phyloP scores from a whole-genome alignment of 2,888 invertebrate genomes.

The Marasmarcha lunaedactyla region DNA sequence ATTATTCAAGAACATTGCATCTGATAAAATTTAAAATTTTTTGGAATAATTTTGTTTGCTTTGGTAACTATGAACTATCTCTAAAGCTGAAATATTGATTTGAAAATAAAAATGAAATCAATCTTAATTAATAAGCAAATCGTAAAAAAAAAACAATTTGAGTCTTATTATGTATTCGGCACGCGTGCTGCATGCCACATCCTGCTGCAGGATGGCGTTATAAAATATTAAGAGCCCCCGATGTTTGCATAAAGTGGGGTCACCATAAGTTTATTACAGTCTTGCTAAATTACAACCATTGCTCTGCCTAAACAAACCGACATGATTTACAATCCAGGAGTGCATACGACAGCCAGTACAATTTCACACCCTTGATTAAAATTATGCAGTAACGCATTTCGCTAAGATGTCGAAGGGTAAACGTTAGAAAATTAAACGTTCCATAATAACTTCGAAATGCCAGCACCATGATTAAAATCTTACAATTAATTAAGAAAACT shows the following conservation, averaged over 20 bases:
- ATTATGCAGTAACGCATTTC: conserved; percentile 64
- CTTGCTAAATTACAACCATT: conserved; percentile 25
- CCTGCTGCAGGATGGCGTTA: background rate
- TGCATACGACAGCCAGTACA: conserved; percentile 68
- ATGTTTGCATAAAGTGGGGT: conserved; percentile 16
- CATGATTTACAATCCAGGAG: conserved; percentile 55
- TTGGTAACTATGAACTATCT: no score
- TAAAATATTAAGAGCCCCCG: conserved; percentile 5
- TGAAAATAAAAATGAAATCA: no score
- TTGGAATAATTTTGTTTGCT: no score
- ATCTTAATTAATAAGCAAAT: no score
- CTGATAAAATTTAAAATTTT: no score
- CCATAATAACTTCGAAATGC: conserved; percentile 63
- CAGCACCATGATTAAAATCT: conserved; percentile 63
- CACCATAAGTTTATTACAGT: conserved; percentile 27
- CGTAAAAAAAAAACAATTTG: no score
- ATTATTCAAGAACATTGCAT: background rate
- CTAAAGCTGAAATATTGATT: no score
- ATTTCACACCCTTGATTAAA: conserved; percentile 69
- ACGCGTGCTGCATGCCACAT: background rate
- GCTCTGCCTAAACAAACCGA: conserved; percentile 43
- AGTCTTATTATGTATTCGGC: no score
- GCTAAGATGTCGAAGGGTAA: conserved; percentile 51
- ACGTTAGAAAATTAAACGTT: conserved; percentile 59
- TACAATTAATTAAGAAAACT: conserved; percentile 64